phyloP scores from a whole-genome alignment of 2,797 vertebrate species.

The Holocentrus rufus region DNA sequence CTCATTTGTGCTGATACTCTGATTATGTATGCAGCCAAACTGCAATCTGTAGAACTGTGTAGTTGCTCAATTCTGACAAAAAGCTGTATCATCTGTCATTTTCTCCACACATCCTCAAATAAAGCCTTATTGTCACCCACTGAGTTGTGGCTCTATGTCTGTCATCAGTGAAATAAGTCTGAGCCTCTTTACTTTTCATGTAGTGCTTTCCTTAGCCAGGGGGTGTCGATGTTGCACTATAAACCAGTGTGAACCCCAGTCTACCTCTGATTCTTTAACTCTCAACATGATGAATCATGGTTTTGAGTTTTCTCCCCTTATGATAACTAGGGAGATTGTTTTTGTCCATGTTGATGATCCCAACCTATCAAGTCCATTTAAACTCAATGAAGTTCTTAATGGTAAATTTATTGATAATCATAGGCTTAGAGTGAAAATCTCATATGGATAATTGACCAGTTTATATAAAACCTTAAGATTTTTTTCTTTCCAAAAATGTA shows the following conservation, averaged over 20 bases:
- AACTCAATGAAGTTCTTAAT: neutral
- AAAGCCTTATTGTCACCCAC: constrained; percentile 76
- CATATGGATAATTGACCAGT: no score
- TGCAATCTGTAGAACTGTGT: constrained; percentile 65
- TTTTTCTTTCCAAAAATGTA: no score
- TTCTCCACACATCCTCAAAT: constrained; percentile 73
- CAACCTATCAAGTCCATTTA: neutral
- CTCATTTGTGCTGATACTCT: constrained; percentile 59
- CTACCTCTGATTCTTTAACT: neutral
- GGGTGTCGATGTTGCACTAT: constrained; percentile 71
- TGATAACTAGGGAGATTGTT: no score
- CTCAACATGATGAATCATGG: neutral
- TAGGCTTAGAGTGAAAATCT: neutral
- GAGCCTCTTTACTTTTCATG: neutral
- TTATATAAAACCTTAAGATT: no score
- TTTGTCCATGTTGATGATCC: neutral
- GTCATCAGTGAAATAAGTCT: neutral
- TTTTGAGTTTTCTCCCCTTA: neutral
- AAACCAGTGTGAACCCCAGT: neutral
- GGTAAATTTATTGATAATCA: neutral
- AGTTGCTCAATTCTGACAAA: constrained; percentile 61
- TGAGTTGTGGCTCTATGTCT: constrained; percentile 5
- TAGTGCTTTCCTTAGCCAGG: constrained; percentile 48
- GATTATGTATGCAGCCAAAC: constrained; percentile 67
- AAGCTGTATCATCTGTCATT: constrained; percentile 55